Evolutionary conservation across 2,888 invertebrate genomes (phyloP), one percentile per base, ranked within the genome.

Genomic region (Pseudolycoriella hygida): DNA sequence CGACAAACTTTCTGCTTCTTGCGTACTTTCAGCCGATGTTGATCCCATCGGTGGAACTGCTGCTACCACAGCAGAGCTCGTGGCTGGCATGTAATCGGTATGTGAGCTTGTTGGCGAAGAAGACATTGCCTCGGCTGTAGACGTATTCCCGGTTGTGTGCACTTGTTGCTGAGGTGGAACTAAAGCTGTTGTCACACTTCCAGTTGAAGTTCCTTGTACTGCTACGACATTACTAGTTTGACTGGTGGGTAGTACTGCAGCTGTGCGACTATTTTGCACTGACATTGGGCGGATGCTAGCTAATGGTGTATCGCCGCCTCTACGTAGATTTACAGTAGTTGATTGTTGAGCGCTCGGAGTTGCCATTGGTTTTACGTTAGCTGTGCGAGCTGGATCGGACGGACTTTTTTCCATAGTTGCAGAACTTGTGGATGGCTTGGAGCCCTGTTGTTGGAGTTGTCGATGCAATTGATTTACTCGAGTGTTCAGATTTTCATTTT

Each of bases 291-390:
- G 73, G 55, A 94, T 93, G 54, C 92, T 90, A 17, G 93, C 94
- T 50, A 92, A 70, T 1, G 84, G 90, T 1, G 90, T 87, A 59
- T 86, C 85, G 4, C 80, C 75, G 2, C 80, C 79, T 49, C 83
- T 74, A 62, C 82, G 76, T 17, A 76, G 74, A n/a, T 70, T 72
- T 37, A 76, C 73, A 3, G 74, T 62, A 0, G 66, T 64, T 2
- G 65, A 65, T 50, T 66, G 65, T 43, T 66, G 66, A 1, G 60
- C 30, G 12, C 43, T 60, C 1, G 65, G 70, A 54, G 87, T 87
- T 2, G 92, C 84, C 81, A 93, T 88, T 0, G 93, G 93, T 61
- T 89, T 88, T 39, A 93, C 93, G 59, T 93, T 93, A 4, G 93
- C 93, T 1, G 90, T 93, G 0, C 82, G 76, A 1, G 74, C 73